Evolutionary conservation across 2,113 vertebrate genomes (phyloP).

Genomic region (Dendropsophus ebraccatus): DNA sequence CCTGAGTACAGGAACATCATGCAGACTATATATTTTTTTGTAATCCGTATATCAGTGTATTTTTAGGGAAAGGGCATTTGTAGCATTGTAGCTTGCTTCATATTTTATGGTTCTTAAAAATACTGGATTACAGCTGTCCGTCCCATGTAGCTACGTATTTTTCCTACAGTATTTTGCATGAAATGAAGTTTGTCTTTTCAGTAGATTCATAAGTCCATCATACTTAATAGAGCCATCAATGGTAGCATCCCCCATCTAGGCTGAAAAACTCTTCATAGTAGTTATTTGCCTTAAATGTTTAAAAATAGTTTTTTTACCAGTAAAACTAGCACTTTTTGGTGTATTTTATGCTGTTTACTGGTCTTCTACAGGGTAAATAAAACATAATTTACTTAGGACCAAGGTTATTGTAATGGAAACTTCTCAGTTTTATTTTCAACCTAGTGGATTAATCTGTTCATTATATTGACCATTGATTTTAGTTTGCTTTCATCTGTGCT

Average conservation of each 20-base stretch:
- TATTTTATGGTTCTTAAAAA: no score
- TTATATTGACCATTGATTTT: no score
- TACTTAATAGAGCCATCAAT: background rate
- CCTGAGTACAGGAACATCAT: no score
- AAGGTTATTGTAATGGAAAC: background rate
- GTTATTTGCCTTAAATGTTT: background rate
- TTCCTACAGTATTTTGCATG: background rate
- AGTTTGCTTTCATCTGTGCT: no score
- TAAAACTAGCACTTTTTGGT: background rate
- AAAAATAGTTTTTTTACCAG: background rate
- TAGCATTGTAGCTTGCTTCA: no score
- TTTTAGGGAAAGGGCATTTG: no score
- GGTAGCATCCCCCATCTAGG: background rate
- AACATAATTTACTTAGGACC: background rate
- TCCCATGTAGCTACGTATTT: background rate
- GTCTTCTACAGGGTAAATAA: background rate
- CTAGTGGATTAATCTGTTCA: no score
- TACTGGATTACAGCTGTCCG: no score
- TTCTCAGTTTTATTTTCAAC: no score
- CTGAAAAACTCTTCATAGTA: background rate
- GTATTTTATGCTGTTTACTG: background rate
- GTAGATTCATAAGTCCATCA: background rate
- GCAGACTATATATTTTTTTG: no score
- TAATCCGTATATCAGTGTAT: no score
- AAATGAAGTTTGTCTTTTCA: background rate